Conservation (phyloP, 2,797 vertebrate species). For the Siniperca undulata region DNA sequence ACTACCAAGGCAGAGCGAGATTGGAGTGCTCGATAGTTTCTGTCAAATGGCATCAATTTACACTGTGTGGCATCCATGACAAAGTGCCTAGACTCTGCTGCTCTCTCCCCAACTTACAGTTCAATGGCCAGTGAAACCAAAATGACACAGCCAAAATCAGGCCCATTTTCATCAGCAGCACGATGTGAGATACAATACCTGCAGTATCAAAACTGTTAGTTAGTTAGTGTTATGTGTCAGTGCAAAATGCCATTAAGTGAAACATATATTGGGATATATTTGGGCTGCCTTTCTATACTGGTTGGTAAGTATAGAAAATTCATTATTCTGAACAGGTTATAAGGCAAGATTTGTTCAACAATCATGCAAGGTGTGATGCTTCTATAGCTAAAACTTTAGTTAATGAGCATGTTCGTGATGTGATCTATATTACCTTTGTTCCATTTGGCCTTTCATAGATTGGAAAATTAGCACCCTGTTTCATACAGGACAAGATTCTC, state of each 20-base stretch:
- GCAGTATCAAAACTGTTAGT: constrained; percentile 35
- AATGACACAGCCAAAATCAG: constrained; percentile 55
- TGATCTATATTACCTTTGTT: constrained; percentile 1
- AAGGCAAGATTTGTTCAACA: not conserved
- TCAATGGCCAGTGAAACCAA: constrained; percentile 64
- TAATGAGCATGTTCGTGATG: constrained; percentile 12
- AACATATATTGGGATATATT: not conserved
- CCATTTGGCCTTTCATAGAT: constrained; percentile 33
- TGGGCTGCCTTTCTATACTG: not conserved
- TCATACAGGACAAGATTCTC: constrained; percentile 39
- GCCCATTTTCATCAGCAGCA: constrained; percentile 52
- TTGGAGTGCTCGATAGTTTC: constrained; percentile 49
- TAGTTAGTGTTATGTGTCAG: constrained; percentile 13
- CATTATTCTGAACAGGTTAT: not conserved
- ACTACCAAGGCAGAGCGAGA: constrained; percentile 35
- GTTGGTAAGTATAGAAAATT: not conserved
- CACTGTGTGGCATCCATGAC: constrained; percentile 58
- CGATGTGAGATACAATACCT: constrained; percentile 31
- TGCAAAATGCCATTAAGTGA: not conserved
- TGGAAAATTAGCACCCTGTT: constrained; percentile 16
- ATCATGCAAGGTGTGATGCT: not conserved
- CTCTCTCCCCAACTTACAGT: constrained; percentile 58
- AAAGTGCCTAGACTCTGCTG: constrained; percentile 59
- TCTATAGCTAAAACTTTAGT: not conserved
- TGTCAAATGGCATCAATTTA: constrained; percentile 64